phyloP scores from a whole-genome alignment of 2,113 vertebrate species.

The Phocoena sinus region DNA sequence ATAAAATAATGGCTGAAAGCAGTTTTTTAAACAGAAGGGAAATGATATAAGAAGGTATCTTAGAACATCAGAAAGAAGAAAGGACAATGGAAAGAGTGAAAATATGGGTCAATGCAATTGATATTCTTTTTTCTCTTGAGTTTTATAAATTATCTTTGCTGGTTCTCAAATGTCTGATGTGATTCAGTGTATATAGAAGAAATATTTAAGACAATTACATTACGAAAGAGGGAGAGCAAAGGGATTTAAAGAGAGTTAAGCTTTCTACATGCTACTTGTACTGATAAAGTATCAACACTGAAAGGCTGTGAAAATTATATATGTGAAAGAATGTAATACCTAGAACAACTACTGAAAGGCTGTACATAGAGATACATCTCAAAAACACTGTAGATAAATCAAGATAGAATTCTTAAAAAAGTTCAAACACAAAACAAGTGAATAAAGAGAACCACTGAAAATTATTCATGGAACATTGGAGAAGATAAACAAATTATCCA shows the following conservation, averaged over 20 bases:
- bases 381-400: neutral
- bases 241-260: neutral
- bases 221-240: neutral
- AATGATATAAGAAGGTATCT: neutral
- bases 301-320: neutral
- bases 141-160: neutral
- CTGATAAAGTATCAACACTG: neutral
- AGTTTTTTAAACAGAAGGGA: neutral
- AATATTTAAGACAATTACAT: neutral
- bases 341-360: neutral
- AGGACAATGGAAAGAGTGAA: neutral
- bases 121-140: neutral
- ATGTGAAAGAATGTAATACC: neutral
- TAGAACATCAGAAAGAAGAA: neutral
- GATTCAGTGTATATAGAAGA: neutral
- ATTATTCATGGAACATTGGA: neutral
- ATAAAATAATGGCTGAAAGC: neutral
- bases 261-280: neutral
- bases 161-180: neutral
- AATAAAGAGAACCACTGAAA: neutral
- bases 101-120: neutral
- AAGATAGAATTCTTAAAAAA: neutral
- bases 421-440: neutral
- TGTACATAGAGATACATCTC: neutral
- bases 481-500: neutral